Evolutionary conservation across 2,797 vertebrate genomes (phyloP).

Genomic region (Kryptopterus vitreolus): DNA sequence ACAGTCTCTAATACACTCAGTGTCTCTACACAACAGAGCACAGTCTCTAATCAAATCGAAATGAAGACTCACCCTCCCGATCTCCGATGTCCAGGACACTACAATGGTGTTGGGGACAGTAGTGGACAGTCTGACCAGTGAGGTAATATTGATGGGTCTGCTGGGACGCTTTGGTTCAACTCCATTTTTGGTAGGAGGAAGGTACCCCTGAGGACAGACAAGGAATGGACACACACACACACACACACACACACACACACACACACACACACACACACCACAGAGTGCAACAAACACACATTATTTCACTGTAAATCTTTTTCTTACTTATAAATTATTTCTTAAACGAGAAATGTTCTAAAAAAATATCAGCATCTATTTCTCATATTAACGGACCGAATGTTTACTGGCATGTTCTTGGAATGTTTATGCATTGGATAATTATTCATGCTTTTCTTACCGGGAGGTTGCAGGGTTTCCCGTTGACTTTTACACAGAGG

Average conservation of each 20-base stretch:
- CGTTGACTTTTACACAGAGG: conserved; percentile 98
- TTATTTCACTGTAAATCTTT: background rate
- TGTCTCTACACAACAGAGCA: too few relatives aligned
- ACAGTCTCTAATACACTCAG: background rate
- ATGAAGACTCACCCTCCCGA: conserved; percentile 85
- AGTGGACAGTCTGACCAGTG: conserved; percentile 92
- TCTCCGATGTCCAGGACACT: conserved; percentile 97
- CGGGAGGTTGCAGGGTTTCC: conserved; percentile 97
- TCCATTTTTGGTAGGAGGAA: conserved; percentile 99
- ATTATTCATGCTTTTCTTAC: conserved; percentile 74
- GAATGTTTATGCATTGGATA: background rate
- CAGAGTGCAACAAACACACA: background rate
- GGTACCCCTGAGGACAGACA: conserved; percentile 90
- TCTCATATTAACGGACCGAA: background rate
- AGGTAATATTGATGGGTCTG: conserved; percentile 99
- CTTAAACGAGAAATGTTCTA: background rate
- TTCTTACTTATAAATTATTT: background rate
- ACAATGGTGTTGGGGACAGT: conserved; percentile 98
- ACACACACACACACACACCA: background rate
- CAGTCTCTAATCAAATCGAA: background rate
- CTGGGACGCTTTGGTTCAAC: conserved; percentile 99
- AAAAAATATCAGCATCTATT: background rate
- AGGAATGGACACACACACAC: conserved; percentile 7
- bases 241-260: conserved; percentile 2
- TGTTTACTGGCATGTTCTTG: too few relatives aligned